Conservation (phyloP, 2,797 vertebrate genomes). For the Poeciliopsis infans region DNA sequence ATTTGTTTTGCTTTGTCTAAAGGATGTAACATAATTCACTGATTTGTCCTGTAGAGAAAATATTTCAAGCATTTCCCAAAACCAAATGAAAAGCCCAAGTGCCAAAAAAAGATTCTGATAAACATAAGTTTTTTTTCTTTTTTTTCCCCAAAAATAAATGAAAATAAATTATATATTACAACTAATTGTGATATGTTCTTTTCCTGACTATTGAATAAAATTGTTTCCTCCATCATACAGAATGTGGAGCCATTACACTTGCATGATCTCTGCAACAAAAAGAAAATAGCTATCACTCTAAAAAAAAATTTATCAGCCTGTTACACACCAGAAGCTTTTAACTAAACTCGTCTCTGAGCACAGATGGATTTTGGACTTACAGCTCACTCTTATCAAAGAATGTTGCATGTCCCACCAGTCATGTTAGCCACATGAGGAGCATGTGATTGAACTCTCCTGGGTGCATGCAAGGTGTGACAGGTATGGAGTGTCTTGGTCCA, state of each 20-base stretch:
- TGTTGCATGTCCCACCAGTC: conserved; percentile 45
- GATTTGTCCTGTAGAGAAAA: neutral
- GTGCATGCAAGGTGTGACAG: conserved; percentile 49
- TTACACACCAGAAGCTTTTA: conserved; percentile 41
- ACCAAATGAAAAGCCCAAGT: neutral
- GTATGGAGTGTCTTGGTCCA: conserved; percentile 44
- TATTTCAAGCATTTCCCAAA: neutral
- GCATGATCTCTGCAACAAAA: neutral
- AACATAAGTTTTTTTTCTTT: neutral
- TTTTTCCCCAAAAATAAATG: no score
- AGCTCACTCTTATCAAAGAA: conserved; percentile 62
- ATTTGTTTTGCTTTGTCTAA: neutral
- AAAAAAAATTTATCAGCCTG: conserved; percentile 33
- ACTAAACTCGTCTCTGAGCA: conserved; percentile 27
- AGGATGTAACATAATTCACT: neutral
- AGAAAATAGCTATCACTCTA: conserved; percentile 10
- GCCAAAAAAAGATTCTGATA: neutral
- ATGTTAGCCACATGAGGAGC: conserved; percentile 56
- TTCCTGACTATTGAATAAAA: neutral
- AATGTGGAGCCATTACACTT: neutral
- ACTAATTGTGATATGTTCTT: neutral
- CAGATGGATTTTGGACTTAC: conserved; percentile 40
- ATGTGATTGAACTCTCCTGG: conserved; percentile 74
- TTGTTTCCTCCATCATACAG: neutral
- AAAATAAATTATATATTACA: neutral